These are phyloP conservation scores for Pyrgus malvae DNA, from an alignment of 2,888 invertebrate species.

Conservation along the genomic window DNA sequence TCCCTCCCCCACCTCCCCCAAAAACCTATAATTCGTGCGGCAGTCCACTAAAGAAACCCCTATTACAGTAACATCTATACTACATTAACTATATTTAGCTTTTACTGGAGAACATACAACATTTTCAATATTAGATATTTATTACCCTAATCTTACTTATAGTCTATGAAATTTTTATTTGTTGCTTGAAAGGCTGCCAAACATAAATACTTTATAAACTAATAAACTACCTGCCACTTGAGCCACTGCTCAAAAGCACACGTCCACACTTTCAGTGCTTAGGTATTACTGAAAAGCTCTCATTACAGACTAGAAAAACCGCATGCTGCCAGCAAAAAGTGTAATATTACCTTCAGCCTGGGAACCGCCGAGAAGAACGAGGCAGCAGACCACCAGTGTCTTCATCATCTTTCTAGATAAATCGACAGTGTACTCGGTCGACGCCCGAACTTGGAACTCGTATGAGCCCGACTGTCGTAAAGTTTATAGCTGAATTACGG, in stretches of 20 bases:
- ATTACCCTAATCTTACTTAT: too few relatives aligned
- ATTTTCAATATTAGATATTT: too few relatives aligned
- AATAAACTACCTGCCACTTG: too few relatives aligned
- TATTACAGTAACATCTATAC: too few relatives aligned
- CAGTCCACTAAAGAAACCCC: too few relatives aligned
- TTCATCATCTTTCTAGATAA: slow-evolving; percentile 46
- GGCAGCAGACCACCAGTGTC: slow-evolving; percentile 38
- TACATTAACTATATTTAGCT: too few relatives aligned
- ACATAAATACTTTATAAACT: too few relatives aligned
- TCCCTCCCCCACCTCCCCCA: too few relatives aligned
- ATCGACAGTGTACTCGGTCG: slow-evolving; percentile 48
- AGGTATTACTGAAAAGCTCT: not conserved
- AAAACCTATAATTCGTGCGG: too few relatives aligned
- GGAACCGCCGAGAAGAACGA: slow-evolving; percentile 38
- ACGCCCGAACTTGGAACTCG: slow-evolving; percentile 48
- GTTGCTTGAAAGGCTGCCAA: too few relatives aligned
- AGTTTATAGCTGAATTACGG: slow-evolving; percentile 40
- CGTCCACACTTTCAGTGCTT: slow-evolving; percentile 1
- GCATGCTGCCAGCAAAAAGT: not conserved
- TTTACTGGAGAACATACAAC: too few relatives aligned
- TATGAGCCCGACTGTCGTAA: slow-evolving; percentile 48
- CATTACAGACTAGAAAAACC: not conserved
- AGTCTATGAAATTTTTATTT: too few relatives aligned
- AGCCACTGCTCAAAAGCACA: slow-evolving; percentile 1
- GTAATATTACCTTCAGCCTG: slow-evolving; percentile 9